Evolutionary conservation across 2,888 invertebrate genomes (phyloP), one percentile per base, ranked within the genome.

Genomic region (Neoascia interrupta): DNA sequence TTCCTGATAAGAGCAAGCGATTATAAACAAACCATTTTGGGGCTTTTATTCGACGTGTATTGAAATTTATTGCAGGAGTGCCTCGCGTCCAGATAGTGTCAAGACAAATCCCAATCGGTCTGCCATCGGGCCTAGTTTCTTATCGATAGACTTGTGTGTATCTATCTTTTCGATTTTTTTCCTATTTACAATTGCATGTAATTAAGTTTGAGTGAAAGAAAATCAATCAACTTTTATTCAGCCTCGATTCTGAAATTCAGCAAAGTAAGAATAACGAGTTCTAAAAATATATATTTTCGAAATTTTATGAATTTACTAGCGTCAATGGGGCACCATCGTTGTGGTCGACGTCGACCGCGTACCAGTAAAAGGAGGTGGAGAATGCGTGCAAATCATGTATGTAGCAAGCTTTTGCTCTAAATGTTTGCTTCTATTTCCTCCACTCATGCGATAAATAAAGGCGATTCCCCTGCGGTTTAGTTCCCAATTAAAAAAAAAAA

Each of bases 231-330:
- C 23, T 36, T n/a, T 3, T 39, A 43, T 36, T 34, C 45, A 11
- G 47, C 5, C 13, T 10, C 11, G 13, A 36, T 15, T 37, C 28
- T 21, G 18, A n/a, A 19, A 31, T 39, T 47, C 39, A 56, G 37
- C 37, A 15, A 16, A 34, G n/a, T n/a, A 1, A 47, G 11, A 15
- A 28, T n/a, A 21, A 21, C 37, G 19, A 8, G 18, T 68, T 66
- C 69, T 69, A 69, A 69, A 69, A 60, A 60, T 69, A 69, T 4
- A 47, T 4, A 47, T 53, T 28, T n/a, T 16, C 13, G 56, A 56
- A n/a, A n/a, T n/a, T n/a, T n/a, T n/a, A 49, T 41, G n/a, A 49
- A 49, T 41, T 68, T 8, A 36, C 13, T 34, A 13, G 41, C 37
- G 49, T 60, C 39, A 39, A 23, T 58, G 51, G 58, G 49, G 15